phyloP scores from a whole-genome alignment of 2,113 vertebrate genomes.

The Coptodon rendalli region DNA sequence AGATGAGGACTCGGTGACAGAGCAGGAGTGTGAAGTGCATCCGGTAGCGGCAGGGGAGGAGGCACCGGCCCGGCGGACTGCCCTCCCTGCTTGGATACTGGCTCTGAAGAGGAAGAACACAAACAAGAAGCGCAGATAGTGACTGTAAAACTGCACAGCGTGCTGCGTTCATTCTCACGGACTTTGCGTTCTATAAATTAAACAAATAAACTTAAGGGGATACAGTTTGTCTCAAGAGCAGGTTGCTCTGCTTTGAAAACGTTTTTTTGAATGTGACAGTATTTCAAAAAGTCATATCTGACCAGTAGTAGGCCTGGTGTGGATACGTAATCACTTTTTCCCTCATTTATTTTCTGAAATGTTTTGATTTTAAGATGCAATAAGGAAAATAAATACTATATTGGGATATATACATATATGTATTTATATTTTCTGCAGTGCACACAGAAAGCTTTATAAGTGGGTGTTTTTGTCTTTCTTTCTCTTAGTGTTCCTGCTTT shows the following conservation, averaged over 20 bases:
- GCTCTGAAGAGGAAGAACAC: conserved; percentile 61
- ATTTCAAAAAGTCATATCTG: not conserved
- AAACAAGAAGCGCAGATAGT: conserved; percentile 31
- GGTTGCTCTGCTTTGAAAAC: not conserved
- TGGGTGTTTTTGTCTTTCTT: not conserved
- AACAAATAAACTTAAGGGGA: not conserved
- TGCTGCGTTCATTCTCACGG: not conserved
- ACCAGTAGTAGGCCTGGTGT: not conserved
- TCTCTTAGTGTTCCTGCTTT: not conserved
- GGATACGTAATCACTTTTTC: not conserved
- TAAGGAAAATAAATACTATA: not conserved
- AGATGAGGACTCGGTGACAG: conserved; percentile 34
- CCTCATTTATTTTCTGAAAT: not conserved
- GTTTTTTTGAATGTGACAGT: not conserved
- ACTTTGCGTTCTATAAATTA: not conserved
- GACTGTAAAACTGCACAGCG: not conserved
- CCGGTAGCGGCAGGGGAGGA: not conserved
- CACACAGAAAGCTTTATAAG: not conserved
- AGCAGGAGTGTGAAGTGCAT: conserved; percentile 12
- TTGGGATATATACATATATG: not conserved
- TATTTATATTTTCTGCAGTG: not conserved
- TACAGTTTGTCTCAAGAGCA: not conserved
- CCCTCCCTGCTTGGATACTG: conserved; percentile 63
- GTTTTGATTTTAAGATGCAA: not conserved
- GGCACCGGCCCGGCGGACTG: not conserved